Conservation (phyloP, 1,140 invertebrate genomes). For the Thaumetopoea pityocampa region DNA sequence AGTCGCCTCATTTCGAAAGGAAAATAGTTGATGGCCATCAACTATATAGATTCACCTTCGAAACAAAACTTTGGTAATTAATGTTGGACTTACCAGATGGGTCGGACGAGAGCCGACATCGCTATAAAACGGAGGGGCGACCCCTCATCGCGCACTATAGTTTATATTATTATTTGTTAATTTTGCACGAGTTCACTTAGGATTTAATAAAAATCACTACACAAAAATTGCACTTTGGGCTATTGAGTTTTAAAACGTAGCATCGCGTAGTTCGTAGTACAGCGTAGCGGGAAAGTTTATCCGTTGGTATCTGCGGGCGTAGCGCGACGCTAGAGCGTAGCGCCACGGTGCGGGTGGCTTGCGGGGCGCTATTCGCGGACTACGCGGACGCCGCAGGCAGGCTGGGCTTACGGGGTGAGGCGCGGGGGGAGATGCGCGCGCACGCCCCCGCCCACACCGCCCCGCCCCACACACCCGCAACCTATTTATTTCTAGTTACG, state of each 20-base stretch:
- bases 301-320: constrained; percentile 31
- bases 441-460: constrained; percentile 61
- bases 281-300: constrained; percentile 57
- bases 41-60: too few relatives aligned
- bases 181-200: constrained; percentile 44
- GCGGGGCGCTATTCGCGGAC: constrained; percentile 57
- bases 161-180: constrained; percentile 22
- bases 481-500: constrained; percentile 76
- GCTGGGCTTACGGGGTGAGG: constrained; percentile 34
- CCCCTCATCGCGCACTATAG: constrained; percentile 66
- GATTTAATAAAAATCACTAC: constrained; percentile 38
- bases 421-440: constrained; percentile 42
- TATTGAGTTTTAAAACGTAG: constrained; percentile 26
- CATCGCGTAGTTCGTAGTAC: constrained; percentile 33
- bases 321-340: constrained; percentile 34
- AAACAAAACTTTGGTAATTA: constrained; percentile 23
- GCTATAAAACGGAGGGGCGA: constrained; percentile 50
- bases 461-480: constrained; percentile 72
- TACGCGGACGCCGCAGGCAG: constrained; percentile 42
- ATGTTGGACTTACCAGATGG: constrained; percentile 69
- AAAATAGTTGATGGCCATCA: constrained; percentile 30
- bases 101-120: constrained; percentile 74
- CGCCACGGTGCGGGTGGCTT: constrained; percentile 42
- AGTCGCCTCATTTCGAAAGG: constrained; percentile 21
- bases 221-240: constrained; percentile 33